Base-by-base conservation (phyloP, 2,797 vertebrate genomes). In the Coracias cyanogaster region DNA sequence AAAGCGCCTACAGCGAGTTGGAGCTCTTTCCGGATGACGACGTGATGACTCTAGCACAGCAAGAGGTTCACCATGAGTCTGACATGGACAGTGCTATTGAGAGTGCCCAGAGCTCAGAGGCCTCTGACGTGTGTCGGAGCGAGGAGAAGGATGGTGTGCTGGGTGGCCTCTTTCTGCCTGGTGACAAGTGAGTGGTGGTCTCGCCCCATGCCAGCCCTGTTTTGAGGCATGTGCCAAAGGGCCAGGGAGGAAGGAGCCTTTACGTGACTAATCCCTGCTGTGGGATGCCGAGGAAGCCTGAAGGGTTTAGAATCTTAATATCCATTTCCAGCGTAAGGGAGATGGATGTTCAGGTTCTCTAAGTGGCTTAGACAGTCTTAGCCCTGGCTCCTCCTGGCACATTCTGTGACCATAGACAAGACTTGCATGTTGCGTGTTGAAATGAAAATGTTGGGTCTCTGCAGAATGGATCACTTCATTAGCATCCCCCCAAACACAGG, bases 41-140 rank as follows among this genome's bases (percentile, higher is more conserved):
- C 96, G 94, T 58, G 25, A 98, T 98, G 98, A 98, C 98, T 7
- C 96, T 98, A 86, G 98, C 97, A 17, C 98, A 93, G 35, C 97
- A 95, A 12, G 98, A 98, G 92, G 95, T 98, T 89, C 98, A 98
- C 79, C 98, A 97, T 85, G 99, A 99, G 89, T 99, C 98, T 1
- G 99, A 99, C 97, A 98, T 98, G 98, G 99, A 99, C 98, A 99
- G 99, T 4, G 98, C 99, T 35, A 98, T 99, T 76, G 99, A 99
- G 94, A 99, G 98, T 5, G 97, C 98, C 51, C 99, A 97, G 62
- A 98, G 98, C 52, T 99, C 98, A 0, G 99, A 99, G 91, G 98
- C 98, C n/a, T 99, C 98, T 0, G 98, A 99, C 0, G 96, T 98
- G 29, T 97, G 96, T 31, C 96, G 98, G 21, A 69, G 97, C 0